Evolutionary conservation across 1,140 invertebrate species (phyloP).

Genomic region (Aphelinus atriplicis): DNA sequence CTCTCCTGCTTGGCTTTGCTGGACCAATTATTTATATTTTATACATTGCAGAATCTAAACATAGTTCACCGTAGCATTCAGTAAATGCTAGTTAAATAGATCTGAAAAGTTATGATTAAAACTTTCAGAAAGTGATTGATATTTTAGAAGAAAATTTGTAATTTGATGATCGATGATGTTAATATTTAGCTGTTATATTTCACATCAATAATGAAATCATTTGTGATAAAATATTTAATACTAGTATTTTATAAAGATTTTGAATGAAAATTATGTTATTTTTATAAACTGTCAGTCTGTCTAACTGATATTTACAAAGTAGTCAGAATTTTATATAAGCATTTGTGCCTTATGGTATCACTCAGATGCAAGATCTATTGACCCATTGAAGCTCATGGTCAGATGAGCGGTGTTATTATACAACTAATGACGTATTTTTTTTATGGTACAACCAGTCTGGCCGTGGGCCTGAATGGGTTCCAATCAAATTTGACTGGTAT

Average conservation of each 20-base stretch:
- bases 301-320: slow-evolving; percentile 21
- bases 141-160: too few relatives aligned
- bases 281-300: slow-evolving; percentile 23
- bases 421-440: too few relatives aligned
- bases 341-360: slow-evolving; percentile 23
- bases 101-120: slow-evolving; percentile 1
- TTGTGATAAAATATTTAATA: slow-evolving; percentile 14
- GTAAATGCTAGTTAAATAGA: background rate
- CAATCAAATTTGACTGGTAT: too few relatives aligned
- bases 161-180: background rate
- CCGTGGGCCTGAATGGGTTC: too few relatives aligned
- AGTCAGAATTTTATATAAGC: slow-evolving; percentile 13
- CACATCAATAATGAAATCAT: background rate
- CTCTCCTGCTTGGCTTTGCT: slow-evolving; percentile 58
- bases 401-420: too few relatives aligned
- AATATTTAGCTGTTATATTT: background rate
- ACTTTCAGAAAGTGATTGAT: too few relatives aligned
- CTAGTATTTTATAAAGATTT: slow-evolving; percentile 8
- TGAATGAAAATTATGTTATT: slow-evolving; percentile 3
- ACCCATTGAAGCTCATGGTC: too few relatives aligned
- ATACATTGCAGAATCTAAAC: slow-evolving; percentile 55
- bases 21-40: slow-evolving; percentile 62
- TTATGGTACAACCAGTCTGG: too few relatives aligned
- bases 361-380: too few relatives aligned
- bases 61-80: background rate